Evolutionary conservation across 1,140 invertebrate genomes (phyloP).

Genomic region (Odontomachus brunneus): DNA sequence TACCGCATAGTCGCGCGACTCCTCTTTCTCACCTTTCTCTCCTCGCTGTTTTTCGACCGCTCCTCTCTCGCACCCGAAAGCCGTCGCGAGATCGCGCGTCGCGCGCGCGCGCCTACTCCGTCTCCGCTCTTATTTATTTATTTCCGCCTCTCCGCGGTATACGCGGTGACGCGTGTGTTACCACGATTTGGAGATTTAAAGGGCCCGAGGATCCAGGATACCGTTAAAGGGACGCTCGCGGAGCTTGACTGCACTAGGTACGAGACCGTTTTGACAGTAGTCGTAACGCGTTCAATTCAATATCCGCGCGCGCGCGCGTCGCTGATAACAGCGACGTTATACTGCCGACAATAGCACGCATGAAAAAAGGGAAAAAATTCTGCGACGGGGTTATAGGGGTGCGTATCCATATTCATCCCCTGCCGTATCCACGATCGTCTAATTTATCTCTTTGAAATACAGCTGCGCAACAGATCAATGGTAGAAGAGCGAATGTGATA

Average conservation of each 20-base stretch:
- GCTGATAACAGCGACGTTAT: neutral
- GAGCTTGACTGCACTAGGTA: conserved; percentile 11
- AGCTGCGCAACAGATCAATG: too few species aligned
- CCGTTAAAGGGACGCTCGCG: conserved; percentile 14
- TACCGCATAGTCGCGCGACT: too few species aligned
- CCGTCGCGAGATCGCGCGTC: conserved; percentile 6
- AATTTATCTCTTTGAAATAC: too few species aligned
- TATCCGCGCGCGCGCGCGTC: neutral
- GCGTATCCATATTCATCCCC: too few species aligned
- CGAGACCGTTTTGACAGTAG: neutral
- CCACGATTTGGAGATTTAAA: conserved; percentile 28
- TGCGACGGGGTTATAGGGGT: too few species aligned
- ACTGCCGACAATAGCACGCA: neutral
- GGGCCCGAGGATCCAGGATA: conserved; percentile 9
- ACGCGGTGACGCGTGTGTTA: conserved; percentile 38
- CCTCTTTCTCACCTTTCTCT: conserved; percentile 6
- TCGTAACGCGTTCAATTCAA: neutral
- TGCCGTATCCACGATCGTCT: too few species aligned
- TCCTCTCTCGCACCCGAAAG: neutral
- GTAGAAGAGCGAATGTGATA: too few species aligned
- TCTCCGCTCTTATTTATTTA: neutral
- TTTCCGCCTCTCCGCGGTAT: neutral
- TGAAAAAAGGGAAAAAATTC: too few species aligned
- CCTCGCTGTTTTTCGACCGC: neutral
- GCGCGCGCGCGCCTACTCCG: conserved; percentile 11